Percentiles rank a stretch among this genome's conserved stretches.
Conservation (phyloP, 2,113 vertebrate species). For the Okapia johnstoni region DNA sequence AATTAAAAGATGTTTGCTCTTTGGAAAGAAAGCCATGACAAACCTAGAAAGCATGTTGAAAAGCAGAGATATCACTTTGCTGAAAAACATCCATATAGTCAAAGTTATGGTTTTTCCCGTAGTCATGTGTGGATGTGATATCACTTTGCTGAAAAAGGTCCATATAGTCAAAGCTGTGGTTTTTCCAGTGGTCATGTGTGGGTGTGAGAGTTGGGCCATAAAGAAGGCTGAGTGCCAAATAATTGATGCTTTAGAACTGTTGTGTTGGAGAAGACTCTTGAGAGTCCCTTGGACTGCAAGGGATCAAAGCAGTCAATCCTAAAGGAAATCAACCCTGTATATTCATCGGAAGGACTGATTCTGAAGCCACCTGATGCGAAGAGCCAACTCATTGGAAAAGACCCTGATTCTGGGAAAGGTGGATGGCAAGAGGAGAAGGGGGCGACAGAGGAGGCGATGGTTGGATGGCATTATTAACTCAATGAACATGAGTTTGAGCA, state of each 20-base stretch:
- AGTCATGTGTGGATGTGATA: no score
- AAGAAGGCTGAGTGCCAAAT: not conserved
- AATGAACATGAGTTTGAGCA: not conserved
- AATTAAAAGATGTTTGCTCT: not conserved
- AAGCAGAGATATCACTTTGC: not conserved
- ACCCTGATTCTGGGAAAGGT: not conserved
- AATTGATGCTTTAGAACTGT: not conserved
- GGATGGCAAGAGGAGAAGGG: not conserved
- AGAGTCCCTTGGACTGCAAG: not conserved
- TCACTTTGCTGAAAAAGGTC: no score
- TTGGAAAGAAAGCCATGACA: not conserved
- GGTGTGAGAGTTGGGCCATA: not conserved
- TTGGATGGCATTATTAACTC: not conserved
- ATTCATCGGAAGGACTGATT: not conserved
- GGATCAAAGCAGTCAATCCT: not conserved
- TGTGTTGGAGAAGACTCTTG: not conserved
- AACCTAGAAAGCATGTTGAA: not conserved
- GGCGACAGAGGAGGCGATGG: not conserved
- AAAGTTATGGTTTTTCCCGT: no score
- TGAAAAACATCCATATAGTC: no score
- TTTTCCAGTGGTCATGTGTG: not conserved
- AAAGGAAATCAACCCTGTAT: not conserved
- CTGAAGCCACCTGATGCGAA: not conserved
- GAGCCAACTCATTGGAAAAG: not conserved
- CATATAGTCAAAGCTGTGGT: not conserved